These are phyloP conservation scores for Cydia strobilella DNA, from an alignment of 1,140 invertebrate species.

Conservation along the genomic window DNA sequence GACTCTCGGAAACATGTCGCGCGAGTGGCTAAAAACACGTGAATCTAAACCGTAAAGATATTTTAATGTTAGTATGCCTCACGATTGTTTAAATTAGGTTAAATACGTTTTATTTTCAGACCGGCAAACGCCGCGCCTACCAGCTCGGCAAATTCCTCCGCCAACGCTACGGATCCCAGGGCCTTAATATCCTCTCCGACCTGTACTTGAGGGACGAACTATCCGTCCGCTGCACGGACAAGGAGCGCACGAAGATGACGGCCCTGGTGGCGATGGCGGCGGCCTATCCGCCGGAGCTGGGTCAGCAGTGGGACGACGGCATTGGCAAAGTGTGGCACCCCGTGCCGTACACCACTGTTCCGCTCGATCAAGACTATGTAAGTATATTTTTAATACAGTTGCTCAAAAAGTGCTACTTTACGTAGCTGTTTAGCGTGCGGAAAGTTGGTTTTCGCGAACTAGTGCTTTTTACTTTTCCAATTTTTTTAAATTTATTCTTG, in stretches of 20 bases:
- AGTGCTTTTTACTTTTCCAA: no score
- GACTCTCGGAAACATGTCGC: no score
- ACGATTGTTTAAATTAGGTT: no score
- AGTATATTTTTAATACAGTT: no score
- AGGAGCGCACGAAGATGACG: conserved; percentile 72
- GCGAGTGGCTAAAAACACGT: no score
- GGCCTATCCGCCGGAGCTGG: conserved; percentile 58
- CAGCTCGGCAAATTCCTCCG: conserved; percentile 66
- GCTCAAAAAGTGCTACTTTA: no score
- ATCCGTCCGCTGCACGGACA: conserved; percentile 60
- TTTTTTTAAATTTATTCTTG: no score
- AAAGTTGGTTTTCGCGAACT: no score
- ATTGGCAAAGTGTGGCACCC: conserved; percentile 70
- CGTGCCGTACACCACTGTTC: conserved; percentile 63
- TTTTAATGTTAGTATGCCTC: no score
- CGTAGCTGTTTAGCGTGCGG: no score
- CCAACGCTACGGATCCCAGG: conserved; percentile 59
- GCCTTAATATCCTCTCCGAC: conserved; percentile 55
- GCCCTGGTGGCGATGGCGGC: conserved; percentile 63
- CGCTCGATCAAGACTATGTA: conserved; percentile 65
- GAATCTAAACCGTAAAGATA: no score
- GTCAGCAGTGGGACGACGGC: conserved; percentile 68
- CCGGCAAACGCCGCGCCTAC: conserved; percentile 60
- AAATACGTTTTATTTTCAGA: conserved; percentile 45
- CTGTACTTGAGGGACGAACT: conserved; percentile 65